phyloP scores from a whole-genome alignment of 2,888 invertebrate genomes.

The Cremastinae sp. region DNA sequence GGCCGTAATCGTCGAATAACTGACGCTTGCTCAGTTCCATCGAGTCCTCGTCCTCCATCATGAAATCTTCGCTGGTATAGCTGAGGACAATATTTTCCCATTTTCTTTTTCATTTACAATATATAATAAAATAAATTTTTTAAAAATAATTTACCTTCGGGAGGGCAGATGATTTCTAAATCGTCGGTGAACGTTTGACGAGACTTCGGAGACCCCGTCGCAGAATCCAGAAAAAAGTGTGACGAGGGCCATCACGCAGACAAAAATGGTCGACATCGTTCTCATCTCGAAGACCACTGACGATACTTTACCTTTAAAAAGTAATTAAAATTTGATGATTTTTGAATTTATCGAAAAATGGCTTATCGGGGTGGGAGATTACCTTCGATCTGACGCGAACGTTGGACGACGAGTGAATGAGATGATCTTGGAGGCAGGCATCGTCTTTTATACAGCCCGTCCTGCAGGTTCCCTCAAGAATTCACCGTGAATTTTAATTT shows the following conservation, averaged over 20 bases:
- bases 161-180: slow-evolving; percentile 52
- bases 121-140: not conserved
- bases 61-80: slow-evolving; percentile 66
- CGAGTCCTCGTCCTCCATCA: slow-evolving; percentile 81
- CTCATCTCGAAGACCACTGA: slow-evolving; percentile 63
- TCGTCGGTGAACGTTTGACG: slow-evolving; percentile 63
- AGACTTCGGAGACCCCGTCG: slow-evolving; percentile 63
- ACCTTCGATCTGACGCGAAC: slow-evolving; percentile 53
- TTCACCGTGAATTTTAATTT: slow-evolving; percentile 72
- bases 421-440: slow-evolving; percentile 36
- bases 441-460: slow-evolving; percentile 67
- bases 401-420: slow-evolving; percentile 47
- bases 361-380: too few relatives aligned
- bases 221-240: slow-evolving; percentile 65
- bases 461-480: slow-evolving; percentile 47
- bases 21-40: slow-evolving; percentile 81
- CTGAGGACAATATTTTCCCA: slow-evolving; percentile 57
- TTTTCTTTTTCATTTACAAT: too few relatives aligned
- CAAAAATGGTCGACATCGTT: slow-evolving; percentile 56
- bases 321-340: not conserved
- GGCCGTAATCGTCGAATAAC: slow-evolving; percentile 83
- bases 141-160: slow-evolving; percentile 41
- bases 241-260: slow-evolving; percentile 63
- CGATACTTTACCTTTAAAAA: not conserved
- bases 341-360: slow-evolving; percentile 3